Evolutionary conservation across 1,140 invertebrate species (phyloP).

Genomic region (Drosophila subobscura): DNA sequence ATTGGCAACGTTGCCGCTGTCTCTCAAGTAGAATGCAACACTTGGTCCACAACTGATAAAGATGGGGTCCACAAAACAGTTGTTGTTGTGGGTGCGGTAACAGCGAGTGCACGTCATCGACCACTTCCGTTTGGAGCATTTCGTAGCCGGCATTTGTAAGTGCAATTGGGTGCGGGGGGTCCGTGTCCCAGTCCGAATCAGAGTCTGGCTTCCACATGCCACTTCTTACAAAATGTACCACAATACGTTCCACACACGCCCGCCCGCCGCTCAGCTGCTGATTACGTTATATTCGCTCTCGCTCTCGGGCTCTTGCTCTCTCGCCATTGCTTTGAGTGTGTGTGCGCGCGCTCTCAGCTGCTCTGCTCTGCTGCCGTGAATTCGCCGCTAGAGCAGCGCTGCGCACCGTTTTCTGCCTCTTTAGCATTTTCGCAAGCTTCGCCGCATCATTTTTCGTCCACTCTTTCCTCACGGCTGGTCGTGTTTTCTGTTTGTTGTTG

Average conservation of each 20-base stretch:
- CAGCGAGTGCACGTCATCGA: conserved; percentile 39
- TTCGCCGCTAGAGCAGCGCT: conserved; percentile 46
- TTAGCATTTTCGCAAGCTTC: conserved; percentile 24
- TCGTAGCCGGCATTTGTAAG: conserved; percentile 54
- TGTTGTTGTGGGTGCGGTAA: conserved; percentile 58
- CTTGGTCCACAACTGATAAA: conserved; percentile 37
- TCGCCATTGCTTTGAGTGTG: too few relatives aligned
- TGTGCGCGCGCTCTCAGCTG: conserved; percentile 31
- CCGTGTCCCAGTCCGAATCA: conserved; percentile 5
- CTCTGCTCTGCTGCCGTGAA: conserved; percentile 46
- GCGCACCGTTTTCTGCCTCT: conserved; percentile 4
- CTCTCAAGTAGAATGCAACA: conserved; percentile 35
- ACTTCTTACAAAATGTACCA: conserved; percentile 31
- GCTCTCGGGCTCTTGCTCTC: background rate
- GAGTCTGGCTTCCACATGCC: conserved; percentile 66
- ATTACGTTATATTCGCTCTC: background rate
- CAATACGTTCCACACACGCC: conserved; percentile 51
- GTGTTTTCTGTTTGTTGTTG: conserved; percentile 61
- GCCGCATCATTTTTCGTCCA: conserved; percentile 60
- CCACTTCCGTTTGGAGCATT: conserved; percentile 57
- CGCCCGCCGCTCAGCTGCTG: conserved; percentile 2
- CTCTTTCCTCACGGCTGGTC: conserved; percentile 55
- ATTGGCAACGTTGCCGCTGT: conserved; percentile 15
- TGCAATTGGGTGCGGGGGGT: background rate
- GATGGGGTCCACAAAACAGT: conserved; percentile 9